phyloP scores from a whole-genome alignment of 2,113 vertebrate genomes.

The Glaucidium brasilianum region DNA sequence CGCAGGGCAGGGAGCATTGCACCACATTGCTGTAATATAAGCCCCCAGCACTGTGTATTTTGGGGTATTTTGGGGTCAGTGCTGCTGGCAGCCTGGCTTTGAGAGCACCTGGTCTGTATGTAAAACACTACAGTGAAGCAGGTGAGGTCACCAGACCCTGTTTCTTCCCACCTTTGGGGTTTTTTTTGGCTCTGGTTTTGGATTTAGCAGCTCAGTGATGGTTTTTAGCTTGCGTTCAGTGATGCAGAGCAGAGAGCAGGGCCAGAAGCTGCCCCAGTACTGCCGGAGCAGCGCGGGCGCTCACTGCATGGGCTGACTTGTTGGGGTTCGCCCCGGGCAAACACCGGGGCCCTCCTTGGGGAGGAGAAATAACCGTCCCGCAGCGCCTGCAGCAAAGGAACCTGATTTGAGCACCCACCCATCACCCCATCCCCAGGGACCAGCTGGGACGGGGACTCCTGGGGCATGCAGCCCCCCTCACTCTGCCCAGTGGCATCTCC shows the following conservation, averaged over 20 bases:
- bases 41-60: rapidly evolving
- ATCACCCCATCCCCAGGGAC: not conserved
- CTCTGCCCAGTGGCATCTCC: not conserved
- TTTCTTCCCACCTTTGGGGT: not conserved
- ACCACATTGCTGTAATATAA: rapidly evolving
- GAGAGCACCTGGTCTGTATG: not conserved
- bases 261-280: not conserved
- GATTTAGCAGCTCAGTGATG: not conserved
- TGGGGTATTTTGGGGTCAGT: not conserved
- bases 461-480: rapidly evolving
- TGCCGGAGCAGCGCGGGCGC: not conserved
- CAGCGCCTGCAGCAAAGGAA: not conserved
- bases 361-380: not conserved
- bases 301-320: not conserved
- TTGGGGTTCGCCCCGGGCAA: not conserved
- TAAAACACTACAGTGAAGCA: rapidly evolving
- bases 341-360: not conserved
- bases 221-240: not conserved
- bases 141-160: rapidly evolving
- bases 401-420: not conserved
- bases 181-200: not conserved
- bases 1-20: rapidly evolving
- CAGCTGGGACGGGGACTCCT: not conserved
- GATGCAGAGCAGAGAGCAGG: not conserved
- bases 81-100: rapidly evolving